Evolutionary conservation across 2,797 vertebrate species (phyloP).

Genomic region (Urosaurus nigricauda): DNA sequence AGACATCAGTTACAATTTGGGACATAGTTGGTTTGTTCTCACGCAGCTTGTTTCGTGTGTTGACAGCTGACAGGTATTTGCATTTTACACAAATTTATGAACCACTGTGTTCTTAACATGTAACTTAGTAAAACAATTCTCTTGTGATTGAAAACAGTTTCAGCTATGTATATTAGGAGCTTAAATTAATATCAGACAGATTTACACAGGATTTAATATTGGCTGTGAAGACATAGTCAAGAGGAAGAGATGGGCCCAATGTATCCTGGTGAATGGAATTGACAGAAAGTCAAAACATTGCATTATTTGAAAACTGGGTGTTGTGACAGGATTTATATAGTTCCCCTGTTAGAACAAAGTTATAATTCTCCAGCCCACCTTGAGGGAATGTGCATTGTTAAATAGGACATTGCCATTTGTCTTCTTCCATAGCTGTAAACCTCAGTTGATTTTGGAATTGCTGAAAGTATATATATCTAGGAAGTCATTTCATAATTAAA

Average conservation of each 20-base stretch:
- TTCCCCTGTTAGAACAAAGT: not conserved
- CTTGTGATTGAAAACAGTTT: conserved; percentile 64
- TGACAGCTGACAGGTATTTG: conserved; percentile 21
- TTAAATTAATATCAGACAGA: conserved; percentile 58
- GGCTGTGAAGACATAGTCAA: conserved; percentile 48
- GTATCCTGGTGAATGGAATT: conserved; percentile 7
- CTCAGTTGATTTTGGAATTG: conserved; percentile 26
- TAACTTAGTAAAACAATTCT: conserved; percentile 68
- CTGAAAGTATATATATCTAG: conserved; percentile 34
- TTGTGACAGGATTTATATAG: not conserved
- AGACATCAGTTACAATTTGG: conserved; percentile 61
- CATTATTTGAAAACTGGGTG: conserved; percentile 21
- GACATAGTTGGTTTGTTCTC: conserved; percentile 51
- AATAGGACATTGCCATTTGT: not conserved
- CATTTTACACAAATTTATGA: conserved; percentile 56
- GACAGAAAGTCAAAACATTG: conserved; percentile 12
- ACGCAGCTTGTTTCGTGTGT: conserved; percentile 63
- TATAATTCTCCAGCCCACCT: not conserved
- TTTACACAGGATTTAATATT: conserved; percentile 42
- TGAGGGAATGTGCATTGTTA: conserved; percentile 24
- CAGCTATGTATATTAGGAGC: conserved; percentile 59
- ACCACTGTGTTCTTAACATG: conserved; percentile 39
- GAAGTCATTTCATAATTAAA: conserved; percentile 14
- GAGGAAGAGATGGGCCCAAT: conserved; percentile 38
- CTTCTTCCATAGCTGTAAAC: not conserved